Percentiles rank a stretch among this genome's conserved stretches.
These are phyloP conservation scores for Catharus ustulatus DNA, from an alignment of 2,797 vertebrate genomes.

Conservation along the genomic window DNA sequence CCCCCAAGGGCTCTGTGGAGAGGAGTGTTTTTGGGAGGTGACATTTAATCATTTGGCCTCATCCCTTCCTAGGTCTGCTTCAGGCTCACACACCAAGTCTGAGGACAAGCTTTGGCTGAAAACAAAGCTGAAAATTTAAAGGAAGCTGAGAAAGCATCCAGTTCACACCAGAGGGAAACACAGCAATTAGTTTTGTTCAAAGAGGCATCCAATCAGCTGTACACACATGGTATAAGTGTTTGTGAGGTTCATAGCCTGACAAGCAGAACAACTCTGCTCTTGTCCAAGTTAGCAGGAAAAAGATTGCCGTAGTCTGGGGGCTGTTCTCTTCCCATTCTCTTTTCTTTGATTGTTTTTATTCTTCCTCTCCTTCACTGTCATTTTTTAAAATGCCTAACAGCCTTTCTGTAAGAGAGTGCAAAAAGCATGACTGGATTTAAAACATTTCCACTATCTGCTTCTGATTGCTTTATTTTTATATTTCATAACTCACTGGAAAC, in stretches of 20 bases:
- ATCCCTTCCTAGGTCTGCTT: background rate
- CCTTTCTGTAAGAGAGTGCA: background rate
- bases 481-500: constrained; percentile 21
- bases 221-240: background rate
- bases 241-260: constrained; percentile 47
- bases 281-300: background rate
- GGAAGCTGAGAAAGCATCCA: constrained; percentile 6
- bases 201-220: background rate
- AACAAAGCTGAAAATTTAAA: constrained; percentile 22
- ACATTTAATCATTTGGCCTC: constrained; percentile 37
- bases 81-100: background rate
- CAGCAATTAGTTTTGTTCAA: constrained; percentile 26
- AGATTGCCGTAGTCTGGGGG: background rate
- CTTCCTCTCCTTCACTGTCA: background rate
- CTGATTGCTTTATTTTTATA: constrained; percentile 36
- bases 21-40: constrained; percentile 23
- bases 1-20: constrained; percentile 14
- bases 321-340: background rate
- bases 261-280: background rate
- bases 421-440: background rate
- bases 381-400: background rate
- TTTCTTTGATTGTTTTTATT: background rate
- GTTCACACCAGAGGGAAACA: constrained; percentile 32
- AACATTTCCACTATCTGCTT: constrained; percentile 8
- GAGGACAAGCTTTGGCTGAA: constrained; percentile 23